These are phyloP conservation scores for Cactoblastis cactorum DNA, from an alignment of 2,888 invertebrate species.

Conservation along the genomic window DNA sequence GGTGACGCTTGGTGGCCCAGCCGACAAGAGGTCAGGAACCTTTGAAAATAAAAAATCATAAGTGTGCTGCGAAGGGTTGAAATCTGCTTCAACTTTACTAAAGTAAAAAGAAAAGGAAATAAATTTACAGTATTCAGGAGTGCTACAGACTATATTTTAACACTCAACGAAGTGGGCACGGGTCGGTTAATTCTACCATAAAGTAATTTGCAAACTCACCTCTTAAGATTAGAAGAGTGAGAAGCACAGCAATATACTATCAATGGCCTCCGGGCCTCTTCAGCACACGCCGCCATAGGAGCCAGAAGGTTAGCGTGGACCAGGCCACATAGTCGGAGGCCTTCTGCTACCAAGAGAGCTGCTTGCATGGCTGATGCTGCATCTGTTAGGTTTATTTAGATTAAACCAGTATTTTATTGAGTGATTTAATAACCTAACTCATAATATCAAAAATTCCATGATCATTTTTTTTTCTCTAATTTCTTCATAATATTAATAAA, in stretches of 20 bases:
- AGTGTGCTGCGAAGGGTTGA: background rate
- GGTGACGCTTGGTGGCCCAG: slow-evolving; percentile 73
- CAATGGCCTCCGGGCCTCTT: slow-evolving; percentile 78
- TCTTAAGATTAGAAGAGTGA: slow-evolving; percentile 84
- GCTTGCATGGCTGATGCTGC: slow-evolving; percentile 86
- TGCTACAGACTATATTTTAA: too few species aligned
- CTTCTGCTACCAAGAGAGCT: slow-evolving; percentile 85
- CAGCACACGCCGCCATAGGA: slow-evolving; percentile 83
- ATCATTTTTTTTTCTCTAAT: too few species aligned
- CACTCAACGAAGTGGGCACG: too few species aligned
- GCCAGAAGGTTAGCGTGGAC: slow-evolving; percentile 85
- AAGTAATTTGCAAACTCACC: slow-evolving; percentile 58
- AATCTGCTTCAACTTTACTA: too few species aligned
- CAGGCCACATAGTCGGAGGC: slow-evolving; percentile 85
- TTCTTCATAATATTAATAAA: too few species aligned
- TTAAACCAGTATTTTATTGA: too few species aligned
- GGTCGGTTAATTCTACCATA: too few species aligned
- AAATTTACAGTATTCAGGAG: too few species aligned
- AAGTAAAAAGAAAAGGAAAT: too few species aligned
- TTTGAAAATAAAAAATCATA: slow-evolving; percentile 22
- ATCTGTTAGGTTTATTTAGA: slow-evolving; percentile 61
- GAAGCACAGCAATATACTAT: slow-evolving; percentile 85
- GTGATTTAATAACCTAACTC: too few species aligned
- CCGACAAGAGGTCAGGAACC: slow-evolving; percentile 70
- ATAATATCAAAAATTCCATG: too few species aligned